Percentiles rank a stretch among this genome's conserved stretches.
Conservation (phyloP, 2,797 vertebrate species). For the Heliangelus exortis region DNA sequence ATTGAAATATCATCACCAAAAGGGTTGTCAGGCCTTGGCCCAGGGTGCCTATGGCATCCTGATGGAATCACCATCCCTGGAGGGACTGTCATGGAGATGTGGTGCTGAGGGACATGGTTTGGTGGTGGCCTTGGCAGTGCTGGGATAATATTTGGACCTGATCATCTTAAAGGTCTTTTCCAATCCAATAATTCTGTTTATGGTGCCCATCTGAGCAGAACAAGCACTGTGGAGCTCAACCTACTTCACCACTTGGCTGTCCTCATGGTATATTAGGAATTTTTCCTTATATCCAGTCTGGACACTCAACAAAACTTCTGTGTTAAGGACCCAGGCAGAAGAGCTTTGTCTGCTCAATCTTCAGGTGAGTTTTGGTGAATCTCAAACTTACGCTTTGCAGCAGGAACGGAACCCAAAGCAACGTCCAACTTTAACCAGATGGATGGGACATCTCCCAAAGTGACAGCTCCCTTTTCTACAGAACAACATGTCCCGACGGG, state of each 20-base stretch:
- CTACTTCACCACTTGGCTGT: background rate
- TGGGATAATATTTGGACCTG: too few species aligned
- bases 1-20: too few species aligned
- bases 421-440: background rate
- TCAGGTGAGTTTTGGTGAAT: background rate
- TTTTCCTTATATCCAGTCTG: background rate
- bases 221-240: background rate
- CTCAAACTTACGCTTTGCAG: slow-evolving; percentile 15
- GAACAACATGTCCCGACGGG: background rate
- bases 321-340: background rate
- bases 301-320: background rate
- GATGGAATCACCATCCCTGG: too few species aligned
- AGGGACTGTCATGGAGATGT: too few species aligned
- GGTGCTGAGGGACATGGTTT: too few species aligned
- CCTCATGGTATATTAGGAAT: rapidly evolving
- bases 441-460: background rate
- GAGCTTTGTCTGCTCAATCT: background rate
- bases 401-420: slow-evolving; percentile 50
- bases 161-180: too few species aligned
- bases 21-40: too few species aligned
- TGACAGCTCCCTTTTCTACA: background rate
- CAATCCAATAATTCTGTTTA: too few species aligned
- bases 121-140: too few species aligned
- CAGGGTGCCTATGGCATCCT: too few species aligned
- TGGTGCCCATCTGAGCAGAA: background rate